Evolutionary conservation across 2,888 invertebrate genomes (phyloP).

Genomic region (Subacronicta megacephala): DNA sequence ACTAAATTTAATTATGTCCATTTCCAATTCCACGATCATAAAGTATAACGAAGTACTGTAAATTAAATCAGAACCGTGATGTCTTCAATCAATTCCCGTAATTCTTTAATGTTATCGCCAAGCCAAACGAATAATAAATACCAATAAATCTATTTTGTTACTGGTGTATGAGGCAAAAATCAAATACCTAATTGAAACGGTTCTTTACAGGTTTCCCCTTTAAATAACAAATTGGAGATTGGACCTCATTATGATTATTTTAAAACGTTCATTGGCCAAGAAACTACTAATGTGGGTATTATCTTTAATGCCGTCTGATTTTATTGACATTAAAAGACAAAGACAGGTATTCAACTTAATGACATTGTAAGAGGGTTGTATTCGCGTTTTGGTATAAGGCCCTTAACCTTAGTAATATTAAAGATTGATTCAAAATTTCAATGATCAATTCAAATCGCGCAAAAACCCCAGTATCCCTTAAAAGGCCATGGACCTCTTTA

Average conservation of each 20-base stretch:
- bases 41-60: background rate
- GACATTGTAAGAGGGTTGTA: too few relatives aligned
- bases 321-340: too few relatives aligned
- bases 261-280: too few relatives aligned
- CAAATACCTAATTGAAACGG: background rate
- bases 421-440: conserved; percentile 10
- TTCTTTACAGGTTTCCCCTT: background rate
- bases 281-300: too few relatives aligned
- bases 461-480: conserved; percentile 19
- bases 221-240: background rate
- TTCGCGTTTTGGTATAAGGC: too few relatives aligned
- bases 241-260: too few relatives aligned
- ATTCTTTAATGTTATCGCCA: background rate
- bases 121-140: background rate
- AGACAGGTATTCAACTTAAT: too few relatives aligned
- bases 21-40: conserved; percentile 15
- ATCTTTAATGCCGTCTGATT: too few relatives aligned
- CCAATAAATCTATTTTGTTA: too few relatives aligned
- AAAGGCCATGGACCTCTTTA: conserved; percentile 20
- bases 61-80: background rate
- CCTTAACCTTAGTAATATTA: background rate
- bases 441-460: conserved; percentile 29
- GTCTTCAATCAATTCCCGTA: background rate
- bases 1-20: too few relatives aligned
- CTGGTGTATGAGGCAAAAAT: background rate